Conservation (phyloP, 1,140 invertebrate species). For the Agrypnia vestita region DNA sequence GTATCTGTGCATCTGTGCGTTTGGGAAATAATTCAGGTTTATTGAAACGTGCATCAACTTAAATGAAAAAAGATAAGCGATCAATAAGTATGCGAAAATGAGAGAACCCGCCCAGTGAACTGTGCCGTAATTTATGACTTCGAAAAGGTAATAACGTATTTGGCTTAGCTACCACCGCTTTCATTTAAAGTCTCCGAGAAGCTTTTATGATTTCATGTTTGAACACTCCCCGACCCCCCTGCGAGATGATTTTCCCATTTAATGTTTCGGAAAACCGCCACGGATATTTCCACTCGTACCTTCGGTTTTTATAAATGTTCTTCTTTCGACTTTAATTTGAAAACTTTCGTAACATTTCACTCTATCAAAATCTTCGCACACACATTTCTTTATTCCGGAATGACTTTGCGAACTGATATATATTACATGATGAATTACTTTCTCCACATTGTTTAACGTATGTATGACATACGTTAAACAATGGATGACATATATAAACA, state of each 20-base stretch:
- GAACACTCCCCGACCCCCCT: conserved; percentile 20
- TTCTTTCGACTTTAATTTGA: conserved; percentile 37
- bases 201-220: conserved; percentile 38
- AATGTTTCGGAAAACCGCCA: conserved; percentile 36
- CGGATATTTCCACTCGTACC: conserved; percentile 24
- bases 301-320: conserved; percentile 38
- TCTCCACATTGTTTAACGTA: neutral
- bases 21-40: too few relatives aligned
- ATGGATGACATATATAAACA: too few relatives aligned
- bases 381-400: neutral
- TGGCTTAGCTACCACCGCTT: conserved; percentile 31
- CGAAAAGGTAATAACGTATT: conserved; percentile 42
- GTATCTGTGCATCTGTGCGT: too few relatives aligned
- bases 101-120: neutral
- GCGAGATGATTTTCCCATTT: conserved; percentile 29
- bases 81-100: conserved; percentile 20
- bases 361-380: conserved; percentile 17
- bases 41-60: neutral
- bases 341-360: conserved; percentile 23
- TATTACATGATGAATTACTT: neutral
- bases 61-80: conserved; percentile 14
- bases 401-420: too few relatives aligned
- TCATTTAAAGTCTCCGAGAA: conserved; percentile 29
- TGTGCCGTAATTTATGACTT: conserved; percentile 36
- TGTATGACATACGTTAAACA: too few relatives aligned